phyloP scores from a whole-genome alignment of 2,888 invertebrate genomes.

The Hoplodrina blanda region DNA sequence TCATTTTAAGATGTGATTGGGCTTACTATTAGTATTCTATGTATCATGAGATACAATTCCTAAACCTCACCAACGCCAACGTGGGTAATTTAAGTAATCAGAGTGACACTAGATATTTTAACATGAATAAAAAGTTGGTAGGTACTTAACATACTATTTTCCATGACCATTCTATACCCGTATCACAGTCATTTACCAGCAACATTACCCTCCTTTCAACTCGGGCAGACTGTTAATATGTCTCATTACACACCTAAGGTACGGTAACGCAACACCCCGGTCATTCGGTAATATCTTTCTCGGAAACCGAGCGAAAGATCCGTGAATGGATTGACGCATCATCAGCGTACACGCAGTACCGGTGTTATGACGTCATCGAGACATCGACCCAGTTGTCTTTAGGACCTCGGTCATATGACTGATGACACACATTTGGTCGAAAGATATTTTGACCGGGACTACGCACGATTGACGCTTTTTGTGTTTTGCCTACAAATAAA shows the following conservation, averaged over 20 bases:
- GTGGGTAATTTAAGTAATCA: neutral
- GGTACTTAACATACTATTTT: neutral
- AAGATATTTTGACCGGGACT: constrained; percentile 10
- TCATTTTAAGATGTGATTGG: no score
- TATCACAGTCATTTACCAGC: constrained; percentile 15
- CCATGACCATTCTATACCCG: neutral
- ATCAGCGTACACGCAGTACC: constrained; percentile 62
- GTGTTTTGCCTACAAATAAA: constrained; percentile 28
- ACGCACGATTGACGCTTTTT: constrained; percentile 15
- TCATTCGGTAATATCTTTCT: constrained; percentile 54
- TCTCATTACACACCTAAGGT: constrained; percentile 44
- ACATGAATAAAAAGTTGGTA: neutral
- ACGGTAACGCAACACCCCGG: constrained; percentile 41
- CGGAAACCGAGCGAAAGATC: constrained; percentile 65
- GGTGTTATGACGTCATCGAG: constrained; percentile 64
- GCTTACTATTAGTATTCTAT: neutral
- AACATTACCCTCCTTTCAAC: constrained; percentile 39
- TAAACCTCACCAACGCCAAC: neutral
- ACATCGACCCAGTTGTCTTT: constrained; percentile 51
- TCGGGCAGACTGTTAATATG: constrained; percentile 17
- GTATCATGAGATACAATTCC: neutral
- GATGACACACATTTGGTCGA: constrained; percentile 18
- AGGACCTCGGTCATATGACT: constrained; percentile 11
- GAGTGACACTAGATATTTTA: neutral
- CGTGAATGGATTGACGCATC: constrained; percentile 67